Base-by-base conservation (phyloP, 2,113 vertebrate genomes). In the Zapus hudsonius region DNA sequence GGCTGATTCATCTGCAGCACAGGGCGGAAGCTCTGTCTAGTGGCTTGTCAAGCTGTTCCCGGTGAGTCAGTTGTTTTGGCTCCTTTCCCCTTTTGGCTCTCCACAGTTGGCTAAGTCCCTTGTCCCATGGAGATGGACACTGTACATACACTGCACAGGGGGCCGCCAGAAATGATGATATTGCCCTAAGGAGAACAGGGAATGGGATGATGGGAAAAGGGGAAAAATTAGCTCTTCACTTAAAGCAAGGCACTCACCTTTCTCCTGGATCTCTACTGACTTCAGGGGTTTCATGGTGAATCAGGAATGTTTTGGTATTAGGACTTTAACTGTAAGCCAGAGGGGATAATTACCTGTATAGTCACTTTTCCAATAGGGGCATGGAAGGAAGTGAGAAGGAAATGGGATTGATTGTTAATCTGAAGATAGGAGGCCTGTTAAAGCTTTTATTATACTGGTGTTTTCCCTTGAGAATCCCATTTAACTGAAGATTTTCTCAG, bases 21-120 rank as follows among this genome's bases (percentile, higher is more conserved):
- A 92, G 91, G 91, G 78, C 64, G 94, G 97, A 97, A 96, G 87
- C 94, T 95, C 0, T 23, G 95, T 96, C 95, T 96, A 72, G 94
- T 93, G 84, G 95, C 91, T n/a, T n/a, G n/a, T 95, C 97, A 95
- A 93, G 92, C 96, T 96, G 95, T 94, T 95, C 69, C 82, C 69
- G 76, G 80, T 97, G 97, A 97, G 97, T 97, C 96, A 97, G 89
- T 63, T 93, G 93, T 92, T 94, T 84, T 90, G 91, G 27, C 78
- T 83, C 61, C 23, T 12, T 52, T 93, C 72, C 86, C 82, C 69
- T 74, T 82, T 87, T 67, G 91, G 82, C 78, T 96, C 61, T 83
- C 85, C 25, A 8, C 91, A 84, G 81, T 82, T 88, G 94, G 84
- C 73, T 92, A 88, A 95, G 69, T 90, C 80, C 55, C 78, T 84